Evolutionary conservation across 35 echinoderm and acorn worm species (phyloP).

Genomic region (Ophioderma brevispina): DNA sequence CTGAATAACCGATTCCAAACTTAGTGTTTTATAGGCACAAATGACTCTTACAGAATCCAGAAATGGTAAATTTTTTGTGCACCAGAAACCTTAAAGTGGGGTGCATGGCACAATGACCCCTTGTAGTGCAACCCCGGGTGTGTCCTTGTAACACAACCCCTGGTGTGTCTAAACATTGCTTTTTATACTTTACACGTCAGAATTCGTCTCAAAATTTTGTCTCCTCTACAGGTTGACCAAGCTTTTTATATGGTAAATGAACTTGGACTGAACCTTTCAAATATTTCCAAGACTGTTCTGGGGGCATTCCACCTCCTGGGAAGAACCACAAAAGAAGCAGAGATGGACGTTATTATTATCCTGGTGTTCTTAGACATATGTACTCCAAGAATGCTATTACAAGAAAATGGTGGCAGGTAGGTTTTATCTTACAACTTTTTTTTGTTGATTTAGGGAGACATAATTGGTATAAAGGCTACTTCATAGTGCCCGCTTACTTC

Average conservation of each 20-base stretch:
- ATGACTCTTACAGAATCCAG: no score
- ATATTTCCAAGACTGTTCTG: constrained; percentile 64
- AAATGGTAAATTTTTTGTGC: no score
- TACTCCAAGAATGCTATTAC: constrained; percentile 30
- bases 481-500: neutral
- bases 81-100: no score
- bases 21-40: no score
- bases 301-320: constrained; percentile 30
- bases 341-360: constrained; percentile 52
- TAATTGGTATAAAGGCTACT: neutral
- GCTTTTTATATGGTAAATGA: constrained; percentile 25
- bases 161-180: no score
- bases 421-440: neutral
- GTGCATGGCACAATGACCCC: no score
- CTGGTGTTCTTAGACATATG: constrained; percentile 15
- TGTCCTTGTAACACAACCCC: no score
- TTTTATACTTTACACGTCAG: no score
- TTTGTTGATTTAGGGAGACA: neutral
- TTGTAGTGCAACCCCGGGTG: no score
- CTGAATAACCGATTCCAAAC: no score
- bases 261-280: constrained; percentile 83
- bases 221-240: constrained; percentile 34
- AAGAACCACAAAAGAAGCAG: neutral
- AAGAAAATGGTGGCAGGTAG: constrained; percentile 15
- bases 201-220: no score